Evolutionary conservation across 2,888 invertebrate species (phyloP).

Genomic region (Chironomus riparius): DNA sequence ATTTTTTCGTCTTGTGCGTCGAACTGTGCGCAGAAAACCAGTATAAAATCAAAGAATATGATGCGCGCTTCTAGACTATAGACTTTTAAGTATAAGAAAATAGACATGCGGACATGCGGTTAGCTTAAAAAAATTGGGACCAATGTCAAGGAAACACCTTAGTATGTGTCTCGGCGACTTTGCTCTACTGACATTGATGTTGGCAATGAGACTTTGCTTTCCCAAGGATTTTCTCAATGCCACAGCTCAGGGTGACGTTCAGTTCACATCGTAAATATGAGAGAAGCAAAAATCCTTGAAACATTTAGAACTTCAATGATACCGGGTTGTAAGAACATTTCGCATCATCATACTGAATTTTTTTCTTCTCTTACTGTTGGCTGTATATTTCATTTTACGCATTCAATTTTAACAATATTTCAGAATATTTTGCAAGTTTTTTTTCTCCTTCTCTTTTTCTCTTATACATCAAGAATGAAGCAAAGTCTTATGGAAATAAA

Average conservation of each 20-base stretch:
- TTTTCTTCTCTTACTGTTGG: background rate
- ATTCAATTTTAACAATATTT: background rate
- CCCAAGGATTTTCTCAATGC: constrained; percentile 20
- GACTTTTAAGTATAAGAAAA: background rate
- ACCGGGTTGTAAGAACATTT: constrained; percentile 17
- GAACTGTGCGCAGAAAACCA: too few species aligned
- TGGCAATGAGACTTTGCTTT: constrained; percentile 6
- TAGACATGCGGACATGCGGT: background rate
- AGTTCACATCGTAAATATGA: too few species aligned
- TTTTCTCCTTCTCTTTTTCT: too few species aligned
- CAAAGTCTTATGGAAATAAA: background rate
- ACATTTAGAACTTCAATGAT: constrained; percentile 11
- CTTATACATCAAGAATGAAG: background rate
- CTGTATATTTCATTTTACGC: background rate
- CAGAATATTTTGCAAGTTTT: background rate
- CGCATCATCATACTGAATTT: background rate
- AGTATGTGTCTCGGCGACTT: background rate
- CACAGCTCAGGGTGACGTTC: background rate
- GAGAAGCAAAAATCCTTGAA: constrained; percentile 10
- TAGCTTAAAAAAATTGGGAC: background rate
- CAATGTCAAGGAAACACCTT: constrained; percentile 4
- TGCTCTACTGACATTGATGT: constrained; percentile 17
- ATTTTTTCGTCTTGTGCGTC: background rate
- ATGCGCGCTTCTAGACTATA: background rate
- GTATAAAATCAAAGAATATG: background rate